Evolutionary conservation across 1,140 invertebrate species (phyloP).

Genomic region (Tachypleus tridentatus): DNA sequence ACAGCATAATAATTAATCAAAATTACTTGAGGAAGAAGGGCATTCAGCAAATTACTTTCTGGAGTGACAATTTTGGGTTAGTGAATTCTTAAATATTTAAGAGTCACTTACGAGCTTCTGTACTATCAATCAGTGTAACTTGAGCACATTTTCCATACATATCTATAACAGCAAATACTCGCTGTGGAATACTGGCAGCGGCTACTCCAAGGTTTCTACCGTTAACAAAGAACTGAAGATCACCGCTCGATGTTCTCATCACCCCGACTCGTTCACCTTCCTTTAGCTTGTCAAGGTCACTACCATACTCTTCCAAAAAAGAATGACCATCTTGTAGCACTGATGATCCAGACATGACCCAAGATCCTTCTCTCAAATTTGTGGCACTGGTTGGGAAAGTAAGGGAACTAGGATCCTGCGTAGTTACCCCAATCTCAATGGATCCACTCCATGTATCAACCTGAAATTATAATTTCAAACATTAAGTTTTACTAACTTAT

Average conservation of each 20-base stretch:
- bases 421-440: conserved; percentile 82
- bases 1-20: too few species aligned
- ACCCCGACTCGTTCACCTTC: conserved; percentile 76
- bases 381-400: conserved; percentile 70
- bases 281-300: conserved; percentile 61
- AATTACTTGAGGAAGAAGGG: too few species aligned
- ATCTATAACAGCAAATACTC: conserved; percentile 74
- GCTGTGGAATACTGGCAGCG: conserved; percentile 55
- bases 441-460: conserved; percentile 76
- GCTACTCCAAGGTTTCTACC: conserved; percentile 76
- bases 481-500: too few species aligned
- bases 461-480: conserved; percentile 33
- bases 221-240: conserved; percentile 80
- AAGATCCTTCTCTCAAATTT: conserved; percentile 68
- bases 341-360: conserved; percentile 77
- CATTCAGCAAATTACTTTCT: too few species aligned
- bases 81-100: background rate
- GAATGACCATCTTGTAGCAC: conserved; percentile 69
- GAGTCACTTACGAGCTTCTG: conserved; percentile 4
- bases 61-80: background rate
- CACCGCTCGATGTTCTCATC: conserved; percentile 63
- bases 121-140: conserved; percentile 43
- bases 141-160: conserved; percentile 88
- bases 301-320: conserved; percentile 67
- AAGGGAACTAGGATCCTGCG: conserved; percentile 63